Evolutionary conservation across 2,888 invertebrate genomes (phyloP), one percentile per base, ranked within the genome.

Genomic region (Coleophora flavipennella): DNA sequence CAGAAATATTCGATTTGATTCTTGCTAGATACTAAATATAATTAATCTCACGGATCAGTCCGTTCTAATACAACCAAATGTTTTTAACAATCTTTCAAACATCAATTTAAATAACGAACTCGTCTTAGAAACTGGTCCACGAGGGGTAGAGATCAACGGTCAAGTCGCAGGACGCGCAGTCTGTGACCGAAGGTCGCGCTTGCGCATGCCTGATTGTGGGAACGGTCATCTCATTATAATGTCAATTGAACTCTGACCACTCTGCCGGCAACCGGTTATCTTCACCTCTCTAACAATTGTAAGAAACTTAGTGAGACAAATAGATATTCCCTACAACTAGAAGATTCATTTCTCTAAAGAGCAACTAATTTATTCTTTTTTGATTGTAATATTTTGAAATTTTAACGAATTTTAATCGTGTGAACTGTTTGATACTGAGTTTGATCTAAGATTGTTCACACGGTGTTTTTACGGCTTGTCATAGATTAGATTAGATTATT

Each of bases 131-230:
- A 48, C 41, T 39, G 41, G 45, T 42, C 39, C 20, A 20, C 20
- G 29, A 45, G 31, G 20, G 57, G 54, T 45, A 45, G 58, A 67
- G 79, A 71, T 76, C 78, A 80, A 80, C 77, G 79, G 79, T 79
- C 79, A 77, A 64, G 59, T 53, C 53, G 55, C 48, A 59, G 54
- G 57, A 29, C 29, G 29, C 29, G 56, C 48, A 47, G 39, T 44
- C 49, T 44, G 48, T 52, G 61, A 54, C 59, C 60, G 62, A 69
- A 77, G 78, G 77, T 68, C 73, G 42, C 62, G 67, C 67, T 68
- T 72, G 42, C 62, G 67, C 67, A 67, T 64, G 61, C 62, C 53
- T 65, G 50, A 67, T 67, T 62, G 60, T 78, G 78, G 57, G 78
- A 78, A 78, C 58, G 55, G 56, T 53, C 48, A 45, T 49, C 50